A percentile compares a stretch with the other conserved stretches of the same genome.
phyloP scores from a whole-genome alignment of 2,888 invertebrate genomes.

The Allophyes oxyacanthae region DNA sequence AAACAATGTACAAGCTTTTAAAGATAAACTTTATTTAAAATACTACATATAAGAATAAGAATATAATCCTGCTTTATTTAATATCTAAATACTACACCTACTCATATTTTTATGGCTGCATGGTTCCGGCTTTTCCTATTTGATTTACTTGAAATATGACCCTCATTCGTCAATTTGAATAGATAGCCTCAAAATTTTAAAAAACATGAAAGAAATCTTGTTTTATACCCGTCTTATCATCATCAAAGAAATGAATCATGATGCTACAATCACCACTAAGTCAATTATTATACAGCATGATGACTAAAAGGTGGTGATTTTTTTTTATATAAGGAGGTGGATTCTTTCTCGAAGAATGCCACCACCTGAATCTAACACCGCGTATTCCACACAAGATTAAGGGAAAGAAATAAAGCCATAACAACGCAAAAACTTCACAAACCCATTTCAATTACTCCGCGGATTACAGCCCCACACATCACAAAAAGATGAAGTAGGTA shows the following conservation, averaged over 20 bases:
- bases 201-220: too few relatives aligned
- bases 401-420: constrained; percentile 12
- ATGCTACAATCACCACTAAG: too few relatives aligned
- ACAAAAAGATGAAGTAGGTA: constrained; percentile 73
- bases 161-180: constrained; percentile 23
- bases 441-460: constrained; percentile 51
- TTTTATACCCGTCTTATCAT: too few relatives aligned
- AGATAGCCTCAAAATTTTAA: not conserved
- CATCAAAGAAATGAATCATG: too few relatives aligned
- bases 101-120: constrained; percentile 10
- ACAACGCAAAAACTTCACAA: constrained; percentile 35
- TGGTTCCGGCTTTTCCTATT: constrained; percentile 13
- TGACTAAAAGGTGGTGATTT: too few relatives aligned
- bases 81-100: constrained; percentile 19
- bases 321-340: too few relatives aligned
- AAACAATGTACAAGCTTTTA: constrained; percentile 35
- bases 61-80: constrained; percentile 36
- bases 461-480: constrained; percentile 58
- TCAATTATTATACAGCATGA: too few relatives aligned
- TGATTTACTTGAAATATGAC: constrained; percentile 22
- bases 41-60: constrained; percentile 31
- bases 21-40: constrained; percentile 37
- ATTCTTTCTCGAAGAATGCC: too few relatives aligned
- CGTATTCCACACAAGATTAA: not conserved
- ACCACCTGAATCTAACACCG: too few relatives aligned